These are phyloP conservation scores for Polietes domitor DNA, from an alignment of 2,888 invertebrate species.

Conservation along the genomic window DNA sequence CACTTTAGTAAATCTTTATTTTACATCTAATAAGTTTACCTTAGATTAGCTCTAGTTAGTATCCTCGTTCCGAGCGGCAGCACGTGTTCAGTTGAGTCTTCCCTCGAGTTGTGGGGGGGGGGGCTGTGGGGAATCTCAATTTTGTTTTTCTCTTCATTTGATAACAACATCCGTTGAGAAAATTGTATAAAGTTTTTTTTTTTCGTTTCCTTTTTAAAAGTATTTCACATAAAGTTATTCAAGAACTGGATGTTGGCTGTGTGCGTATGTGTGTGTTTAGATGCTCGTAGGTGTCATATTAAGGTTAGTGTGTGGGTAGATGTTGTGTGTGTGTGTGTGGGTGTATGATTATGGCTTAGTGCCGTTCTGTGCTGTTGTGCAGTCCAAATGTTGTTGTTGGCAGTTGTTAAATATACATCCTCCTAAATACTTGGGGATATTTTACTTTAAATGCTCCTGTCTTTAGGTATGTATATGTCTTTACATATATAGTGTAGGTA, in stretches of 20 bases:
- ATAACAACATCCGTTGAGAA: too few species aligned
- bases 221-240: conserved; percentile 8
- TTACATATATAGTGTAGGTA: background rate
- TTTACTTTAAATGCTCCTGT: background rate
- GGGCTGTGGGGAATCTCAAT: too few species aligned
- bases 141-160: too few species aligned
- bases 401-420: background rate
- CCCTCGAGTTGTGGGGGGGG: too few species aligned
- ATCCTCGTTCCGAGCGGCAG: too few species aligned
- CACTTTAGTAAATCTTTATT: too few species aligned
- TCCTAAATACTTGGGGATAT: background rate
- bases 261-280: background rate
- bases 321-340: background rate
- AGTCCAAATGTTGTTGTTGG: background rate
- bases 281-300: too few species aligned
- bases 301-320: background rate
- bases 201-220: background rate
- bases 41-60: too few species aligned
- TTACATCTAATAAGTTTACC: too few species aligned
- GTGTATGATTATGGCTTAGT: background rate
- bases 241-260: background rate
- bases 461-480: background rate
- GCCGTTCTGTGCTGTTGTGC: background rate
- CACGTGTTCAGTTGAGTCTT: too few species aligned
- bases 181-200: background rate